A percentile compares a stretch with the other conserved stretches of the same genome.
phyloP scores from a whole-genome alignment of 1,140 invertebrate species.

The Drosophila kurseongensis region DNA sequence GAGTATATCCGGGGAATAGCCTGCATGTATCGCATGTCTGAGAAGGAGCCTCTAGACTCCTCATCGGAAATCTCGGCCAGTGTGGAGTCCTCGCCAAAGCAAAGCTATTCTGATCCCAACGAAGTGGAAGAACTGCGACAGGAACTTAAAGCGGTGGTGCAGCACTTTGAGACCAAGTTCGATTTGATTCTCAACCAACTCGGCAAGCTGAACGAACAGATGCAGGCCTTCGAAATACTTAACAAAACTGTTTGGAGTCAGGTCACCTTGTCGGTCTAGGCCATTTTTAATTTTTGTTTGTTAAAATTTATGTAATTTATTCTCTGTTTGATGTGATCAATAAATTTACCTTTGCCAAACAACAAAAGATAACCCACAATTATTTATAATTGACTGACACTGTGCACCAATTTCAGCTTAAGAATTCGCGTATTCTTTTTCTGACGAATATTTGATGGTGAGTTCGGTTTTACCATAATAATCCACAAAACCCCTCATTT shows the following conservation, averaged over 20 bases:
- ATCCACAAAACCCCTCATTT: too few species aligned
- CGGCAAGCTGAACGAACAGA: constrained; percentile 40
- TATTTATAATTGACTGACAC: too few species aligned
- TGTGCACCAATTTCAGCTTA: neutral
- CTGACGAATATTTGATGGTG: neutral
- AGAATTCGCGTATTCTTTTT: neutral
- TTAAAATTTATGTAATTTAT: neutral
- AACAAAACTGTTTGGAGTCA: constrained; percentile 70
- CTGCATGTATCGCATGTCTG: constrained; percentile 75
- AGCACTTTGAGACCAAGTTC: constrained; percentile 70
- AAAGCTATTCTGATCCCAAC: neutral
- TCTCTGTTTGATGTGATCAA: constrained; percentile 3
- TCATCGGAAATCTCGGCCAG: constrained; percentile 33
- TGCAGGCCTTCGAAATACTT: constrained; percentile 51
- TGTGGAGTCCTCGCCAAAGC: constrained; percentile 24
- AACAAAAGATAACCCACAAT: too few species aligned
- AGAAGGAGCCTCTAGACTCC: constrained; percentile 30
- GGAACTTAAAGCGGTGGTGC: constrained; percentile 65
- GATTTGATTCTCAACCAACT: constrained; percentile 39
- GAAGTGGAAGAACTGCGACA: constrained; percentile 53
- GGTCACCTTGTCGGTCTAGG: constrained; percentile 58
- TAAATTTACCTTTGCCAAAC: constrained; percentile 3
- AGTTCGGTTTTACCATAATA: neutral
- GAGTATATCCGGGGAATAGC: constrained; percentile 68
- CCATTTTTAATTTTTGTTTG: neutral